A percentile compares a stretch with the other conserved stretches of the same genome.
phyloP scores from a whole-genome alignment of 2,888 invertebrate species.

The Apamea anceps region DNA sequence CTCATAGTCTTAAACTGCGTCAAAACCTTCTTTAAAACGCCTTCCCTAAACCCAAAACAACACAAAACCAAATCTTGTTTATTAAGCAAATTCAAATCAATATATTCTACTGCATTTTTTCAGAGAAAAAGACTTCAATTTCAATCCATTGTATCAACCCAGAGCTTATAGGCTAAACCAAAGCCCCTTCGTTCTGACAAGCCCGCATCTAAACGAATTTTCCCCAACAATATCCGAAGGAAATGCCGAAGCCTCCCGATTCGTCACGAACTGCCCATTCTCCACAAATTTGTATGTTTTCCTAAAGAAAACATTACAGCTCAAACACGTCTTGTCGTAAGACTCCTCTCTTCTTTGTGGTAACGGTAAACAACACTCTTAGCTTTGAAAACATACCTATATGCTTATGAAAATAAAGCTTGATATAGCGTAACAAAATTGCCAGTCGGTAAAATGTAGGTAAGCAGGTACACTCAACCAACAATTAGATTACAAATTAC shows the following conservation, averaged over 20 bases:
- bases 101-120: constrained; percentile 49
- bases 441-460: background rate
- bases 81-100: constrained; percentile 46
- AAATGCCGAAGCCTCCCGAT: constrained; percentile 57
- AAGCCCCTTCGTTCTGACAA: constrained; percentile 61
- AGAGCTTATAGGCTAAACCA: constrained; percentile 67
- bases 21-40: background rate
- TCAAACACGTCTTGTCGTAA: constrained; percentile 11
- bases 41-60: constrained; percentile 5
- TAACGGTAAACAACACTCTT: constrained; percentile 5
- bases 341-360: background rate
- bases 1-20: background rate
- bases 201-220: constrained; percentile 64
- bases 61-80: constrained; percentile 23
- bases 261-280: constrained; percentile 66
- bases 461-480: constrained; percentile 15
- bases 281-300: constrained; percentile 43
- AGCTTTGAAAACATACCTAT: constrained; percentile 11
- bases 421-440: background rate
- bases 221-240: constrained; percentile 53
- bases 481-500: constrained; percentile 39
- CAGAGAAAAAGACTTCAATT: constrained; percentile 53
- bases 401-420: constrained; percentile 6
- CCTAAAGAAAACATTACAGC: constrained; percentile 45
- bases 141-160: constrained; percentile 63